Evolutionary conservation across 1,140 invertebrate genomes (phyloP).

Genomic region (Panagrolaimus sp.): DNA sequence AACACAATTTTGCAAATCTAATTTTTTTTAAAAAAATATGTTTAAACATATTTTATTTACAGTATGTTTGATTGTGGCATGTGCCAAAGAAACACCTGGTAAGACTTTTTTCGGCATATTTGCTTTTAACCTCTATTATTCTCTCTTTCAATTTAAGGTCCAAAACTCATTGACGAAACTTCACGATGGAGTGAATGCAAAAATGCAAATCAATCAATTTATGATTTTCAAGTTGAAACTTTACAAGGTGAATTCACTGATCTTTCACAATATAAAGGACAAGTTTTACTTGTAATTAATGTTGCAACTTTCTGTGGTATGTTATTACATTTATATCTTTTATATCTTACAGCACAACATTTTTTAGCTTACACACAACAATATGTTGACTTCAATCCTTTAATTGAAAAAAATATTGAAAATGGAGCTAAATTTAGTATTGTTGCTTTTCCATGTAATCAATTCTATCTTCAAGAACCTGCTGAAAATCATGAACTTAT

Average conservation of each 20-base stretch:
- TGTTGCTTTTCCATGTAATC: slow-evolving; percentile 62
- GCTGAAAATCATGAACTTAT: slow-evolving; percentile 57
- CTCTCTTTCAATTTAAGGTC: slow-evolving; percentile 43
- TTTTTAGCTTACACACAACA: slow-evolving; percentile 56
- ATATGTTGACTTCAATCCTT: slow-evolving; percentile 57
- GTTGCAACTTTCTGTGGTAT: slow-evolving; percentile 61
- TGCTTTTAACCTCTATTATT: not conserved
- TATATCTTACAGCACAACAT: not conserved
- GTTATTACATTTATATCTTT: slow-evolving; percentile 23
- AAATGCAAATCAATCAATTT: slow-evolving; percentile 47
- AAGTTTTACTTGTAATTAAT: slow-evolving; percentile 61
- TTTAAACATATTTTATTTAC: not conserved
- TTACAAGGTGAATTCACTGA: slow-evolving; percentile 54
- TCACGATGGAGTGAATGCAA: slow-evolving; percentile 55
- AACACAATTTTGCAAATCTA: not conserved
- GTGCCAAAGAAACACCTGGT: slow-evolving; percentile 6
- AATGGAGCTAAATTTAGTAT: slow-evolving; percentile 45
- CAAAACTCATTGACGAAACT: slow-evolving; percentile 57
- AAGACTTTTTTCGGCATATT: not conserved
- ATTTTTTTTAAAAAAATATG: slow-evolving; percentile 7
- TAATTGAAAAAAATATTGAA: slow-evolving; percentile 51
- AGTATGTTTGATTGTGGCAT: not conserved
- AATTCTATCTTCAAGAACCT: slow-evolving; percentile 59
- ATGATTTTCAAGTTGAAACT: slow-evolving; percentile 52
- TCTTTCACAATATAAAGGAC: slow-evolving; percentile 58